Percentiles rank a stretch among this genome's conserved stretches.
Conservation (phyloP, 2,797 vertebrate genomes). For the Perodicticus potto region DNA sequence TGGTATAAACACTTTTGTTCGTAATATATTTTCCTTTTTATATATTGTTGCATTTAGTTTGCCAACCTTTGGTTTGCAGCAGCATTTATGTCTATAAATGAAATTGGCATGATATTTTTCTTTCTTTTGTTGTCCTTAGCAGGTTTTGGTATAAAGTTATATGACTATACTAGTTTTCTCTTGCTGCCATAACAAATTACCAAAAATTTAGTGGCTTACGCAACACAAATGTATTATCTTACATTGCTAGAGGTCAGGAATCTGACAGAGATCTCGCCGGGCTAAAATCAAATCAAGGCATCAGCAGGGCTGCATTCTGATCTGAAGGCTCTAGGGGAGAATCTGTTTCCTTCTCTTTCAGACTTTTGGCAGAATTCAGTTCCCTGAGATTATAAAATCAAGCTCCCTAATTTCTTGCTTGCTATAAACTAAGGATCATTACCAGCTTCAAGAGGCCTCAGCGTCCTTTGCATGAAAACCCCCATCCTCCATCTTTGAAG, state of each 20-base stretch:
- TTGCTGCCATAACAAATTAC: background rate
- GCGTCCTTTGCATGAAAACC: background rate
- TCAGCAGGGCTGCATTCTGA: background rate
- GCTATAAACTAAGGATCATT: background rate
- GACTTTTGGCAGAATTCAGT: background rate
- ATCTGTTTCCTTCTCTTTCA: background rate
- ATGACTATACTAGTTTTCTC: background rate
- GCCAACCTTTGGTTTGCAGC: background rate
- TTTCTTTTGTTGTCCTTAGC: background rate
- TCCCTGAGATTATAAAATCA: background rate
- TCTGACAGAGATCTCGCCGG: background rate
- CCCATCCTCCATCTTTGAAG: background rate
- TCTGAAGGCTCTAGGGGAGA: background rate
- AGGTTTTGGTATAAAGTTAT: constrained; percentile 11
- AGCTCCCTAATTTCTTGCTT: background rate
- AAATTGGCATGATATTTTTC: background rate
- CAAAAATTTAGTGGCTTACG: background rate
- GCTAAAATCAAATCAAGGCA: background rate
- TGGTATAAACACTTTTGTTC: background rate
- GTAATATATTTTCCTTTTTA: constrained; percentile 21
- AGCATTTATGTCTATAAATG: constrained; percentile 13
- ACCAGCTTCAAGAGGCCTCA: background rate
- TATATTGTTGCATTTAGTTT: constrained; percentile 19
- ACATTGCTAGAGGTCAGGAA: background rate
- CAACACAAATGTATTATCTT: background rate